Base-by-base conservation (phyloP, 2,113 vertebrate genomes). In the Gymnarchus niloticus region DNA sequence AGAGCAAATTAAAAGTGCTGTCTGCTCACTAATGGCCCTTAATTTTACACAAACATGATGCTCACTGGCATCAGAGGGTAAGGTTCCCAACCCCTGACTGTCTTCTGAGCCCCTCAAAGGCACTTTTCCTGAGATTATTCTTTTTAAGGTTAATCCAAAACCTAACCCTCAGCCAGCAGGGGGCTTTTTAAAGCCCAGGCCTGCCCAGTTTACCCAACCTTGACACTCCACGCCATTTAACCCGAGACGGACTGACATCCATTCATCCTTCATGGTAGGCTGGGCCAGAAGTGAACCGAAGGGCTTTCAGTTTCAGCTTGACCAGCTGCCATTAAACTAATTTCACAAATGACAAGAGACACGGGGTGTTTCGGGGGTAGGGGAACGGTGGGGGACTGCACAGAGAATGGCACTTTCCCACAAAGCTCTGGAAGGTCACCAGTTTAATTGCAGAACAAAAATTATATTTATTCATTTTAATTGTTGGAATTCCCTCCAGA, bases 151-250 rank as follows among this genome's bases (percentile, higher is more conserved):
- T 73, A 56, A 82, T 81, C 84, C 51, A 65, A 28, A 19, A 46
- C 33, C 87, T 81, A 85, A 65, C 52, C 85, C 19, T 8, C 49
- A 10, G 49, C 25, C 52, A 0, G 56, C 54, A 28, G 78, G 83
- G 81, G 84, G 61, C 33, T 48, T 78, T 87, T 87, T 85, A 77
- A 82, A 85, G 81, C 61, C 57, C 86, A 59, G 85, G 81, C 81
- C 48, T 3, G n/a, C 33, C 76, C 59, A 10, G 89, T 88, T 90
- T 90, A 89, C 59, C 56, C 89, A 88, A 89, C 90, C 90, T 85
- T 85, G 56, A 90, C 89, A 86, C 88, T 90, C 85, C 57, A 57
- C 69, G 65, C 76, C 51, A 83, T 84, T 87, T 88, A 84, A 89
- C 85, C 73, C 48, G 19, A 83, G 69, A 84, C 54, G 46, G 44